Base-by-base conservation (phyloP, 2,113 vertebrate species). In the Sinocyclocheilus anshuiensis region DNA sequence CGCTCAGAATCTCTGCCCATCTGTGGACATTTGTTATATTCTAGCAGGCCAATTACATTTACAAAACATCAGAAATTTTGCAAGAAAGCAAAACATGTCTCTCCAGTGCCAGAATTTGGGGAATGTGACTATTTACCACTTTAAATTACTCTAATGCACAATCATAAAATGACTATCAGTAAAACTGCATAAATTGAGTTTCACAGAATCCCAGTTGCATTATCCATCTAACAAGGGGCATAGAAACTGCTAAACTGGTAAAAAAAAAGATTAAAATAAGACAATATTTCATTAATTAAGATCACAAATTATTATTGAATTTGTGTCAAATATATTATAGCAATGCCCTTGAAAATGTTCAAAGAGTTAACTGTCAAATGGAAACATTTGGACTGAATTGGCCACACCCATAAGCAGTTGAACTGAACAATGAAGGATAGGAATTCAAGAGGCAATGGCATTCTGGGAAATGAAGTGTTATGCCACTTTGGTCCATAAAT, bases 61-160 rank as follows among this genome's bases (percentile, higher is more conserved):
- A 74, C 1, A 74, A 78, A 36, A 33, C 77, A 76, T 26, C 24
- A 50, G 3, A 3, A 77, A 13, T 53, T 77, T 76, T 24, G 2
- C 24, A 20, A 20, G 26, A 57, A 53, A 33, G 53, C 11, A 78
- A 78, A 55, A 33, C 33, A 29, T 22, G 53, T 33, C 24, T 77
- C 24, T 55, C 16, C 9, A 13, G 9, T 15, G n/a, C 75, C 45
- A 50, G 6, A n/a, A 24, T 13, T 45, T 75, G 22, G 20, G 18
- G 72, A 76, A 48, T 76, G n/a, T 76, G 42, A 76, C 22, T 24
- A n/a, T 48, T 75, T 76, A 48, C 22, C n/a, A 48, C n/a, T 48
- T 76, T 48, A 48, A 76, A 26, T 72, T 2, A 36, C 7, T 69
- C 67, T 33, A 18, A 42, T 42, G 36, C 71, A n/a, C 71, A 74